Evolutionary conservation across 2,888 invertebrate species (phyloP), one percentile per base, ranked within the genome.

Genomic region (Coelinius sp.): DNA sequence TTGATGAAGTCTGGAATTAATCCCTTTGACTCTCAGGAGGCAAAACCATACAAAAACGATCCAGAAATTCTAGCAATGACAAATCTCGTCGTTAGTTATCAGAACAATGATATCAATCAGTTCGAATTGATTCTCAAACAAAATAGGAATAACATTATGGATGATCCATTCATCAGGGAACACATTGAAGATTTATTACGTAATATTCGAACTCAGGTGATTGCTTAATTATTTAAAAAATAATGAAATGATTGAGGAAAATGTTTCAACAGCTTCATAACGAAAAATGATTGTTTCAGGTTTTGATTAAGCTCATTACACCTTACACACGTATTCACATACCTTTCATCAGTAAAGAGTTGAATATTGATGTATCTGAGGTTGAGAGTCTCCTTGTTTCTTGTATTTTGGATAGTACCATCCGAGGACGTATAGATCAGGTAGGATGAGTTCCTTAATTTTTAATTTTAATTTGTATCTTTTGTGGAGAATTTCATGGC

Each of bases 11-110:
- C 98, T 3, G 98, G 97, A 41, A 99, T 99, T 78, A 99, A 99
- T 89, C 99, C 99, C 0, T 99, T 99, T 88, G 99, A 99, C 89
- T 98, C 98, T 0, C 99, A 99, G 90, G 99, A 99, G 90, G 99
- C 99, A 0, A 99, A 99, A 86, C 99, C 99, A 0, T 99, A 99
- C 88, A 99, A 98, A 89, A 99, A 99, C 88, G 99, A 99, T 89
- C 97, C 98, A 0, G 99, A 99, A 89, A 99, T 99, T 82, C 90
- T 99, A 79, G 99, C 99, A 14, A 99, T 99, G 98, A 99, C 99
- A 5, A 98, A 99, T 89, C 91, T 99, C 82, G 99, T 99, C 70
- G 95, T 93, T 86, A 95, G 97, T 14, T 99, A 98, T 89, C 98
- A 99, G 88, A 98, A 98, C 88, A 97, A 99, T 88, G 98, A 99